Evolutionary conservation across 2,888 invertebrate genomes (phyloP), one percentile per base, ranked within the genome.

Genomic region (Acheta domesticus): DNA sequence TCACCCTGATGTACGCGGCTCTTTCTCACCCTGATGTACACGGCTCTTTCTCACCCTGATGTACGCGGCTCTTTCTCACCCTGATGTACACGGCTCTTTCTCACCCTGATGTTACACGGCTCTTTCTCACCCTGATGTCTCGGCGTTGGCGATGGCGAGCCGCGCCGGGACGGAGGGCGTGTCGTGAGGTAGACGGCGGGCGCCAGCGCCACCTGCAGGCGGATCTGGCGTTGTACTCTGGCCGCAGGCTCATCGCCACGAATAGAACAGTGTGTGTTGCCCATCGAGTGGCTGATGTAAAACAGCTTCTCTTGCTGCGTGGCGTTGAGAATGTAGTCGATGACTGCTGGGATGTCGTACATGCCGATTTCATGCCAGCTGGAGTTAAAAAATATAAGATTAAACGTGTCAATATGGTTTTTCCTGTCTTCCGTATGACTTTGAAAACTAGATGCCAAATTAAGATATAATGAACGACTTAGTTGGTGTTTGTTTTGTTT

Each of bases 241-340:
- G 92, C 82, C 90, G 87, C 21, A 90, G 89, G 1, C 93, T 92
- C 78, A 94, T 89, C 85, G 94, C 88, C 1, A 92, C 92, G 84
- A n/a, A n/a, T 92, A 93, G 83, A 93, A 91, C 84, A 92, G 89
- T 0, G 89, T 0, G 95, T 93, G 0, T 94, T 94, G 1, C 97
- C 97, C 92, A 97, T 96, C 0, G 96, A 97, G 86, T 97, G 96
- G 0, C 97, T 97, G 74, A 96, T 88, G 85, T 96, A 98, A 83
- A 91, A 90, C 73, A 93, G 85, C 75, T 89, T 87, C 12, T 86
- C 83, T 82, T 89, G 87, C 0, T 87, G 86, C 1, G 91, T 91
- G 12, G 83, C 83, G 4, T 88, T 86, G 76, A 91, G 86, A 1
- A 91, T 88, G 83, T 94, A 92, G 85, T 96, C 92, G 80, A 98